These are phyloP conservation scores for Cremastinae sp. DNA, from an alignment of 2,888 invertebrate genomes.

Conservation along the genomic window DNA sequence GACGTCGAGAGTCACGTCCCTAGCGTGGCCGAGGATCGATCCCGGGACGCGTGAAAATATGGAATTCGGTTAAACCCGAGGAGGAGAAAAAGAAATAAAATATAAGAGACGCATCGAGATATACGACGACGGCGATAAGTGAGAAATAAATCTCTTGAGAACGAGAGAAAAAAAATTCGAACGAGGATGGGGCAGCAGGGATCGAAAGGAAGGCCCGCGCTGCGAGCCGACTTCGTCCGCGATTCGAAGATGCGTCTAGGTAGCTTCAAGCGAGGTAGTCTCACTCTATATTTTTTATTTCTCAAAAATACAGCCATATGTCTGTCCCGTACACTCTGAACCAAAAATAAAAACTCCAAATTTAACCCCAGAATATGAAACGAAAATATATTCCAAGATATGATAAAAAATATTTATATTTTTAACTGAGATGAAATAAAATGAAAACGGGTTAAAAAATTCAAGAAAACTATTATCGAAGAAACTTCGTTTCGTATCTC, in stretches of 20 bases:
- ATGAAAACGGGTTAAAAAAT: constrained; percentile 1
- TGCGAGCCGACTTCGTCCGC: constrained; percentile 76
- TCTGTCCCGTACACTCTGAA: too few species aligned
- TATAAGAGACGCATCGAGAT: constrained; percentile 68
- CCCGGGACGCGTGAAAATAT: constrained; percentile 21
- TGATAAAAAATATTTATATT: too few species aligned
- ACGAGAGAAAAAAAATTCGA: not conserved
- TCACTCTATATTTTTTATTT: not conserved
- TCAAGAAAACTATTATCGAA: not conserved
- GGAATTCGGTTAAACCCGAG: constrained; percentile 44
- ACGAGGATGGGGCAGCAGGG: constrained; percentile 76
- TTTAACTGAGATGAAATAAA: not conserved
- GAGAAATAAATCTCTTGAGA: not conserved
- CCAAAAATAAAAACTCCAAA: too few species aligned
- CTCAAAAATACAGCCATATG: constrained; percentile 12
- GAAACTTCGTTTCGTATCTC: constrained; percentile 6
- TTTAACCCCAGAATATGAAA: too few species aligned
- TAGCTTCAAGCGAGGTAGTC: constrained; percentile 77
- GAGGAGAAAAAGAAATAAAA: constrained; percentile 6
- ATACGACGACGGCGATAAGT: constrained; percentile 68
- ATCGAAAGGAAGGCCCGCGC: constrained; percentile 74
- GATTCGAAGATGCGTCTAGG: constrained; percentile 78
- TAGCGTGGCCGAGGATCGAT: constrained; percentile 27
- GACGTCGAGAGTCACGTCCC: constrained; percentile 38
- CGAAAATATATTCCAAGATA: too few species aligned